Conservation (phyloP, 1,140 invertebrate species). For the Bombus difficillimus region DNA sequence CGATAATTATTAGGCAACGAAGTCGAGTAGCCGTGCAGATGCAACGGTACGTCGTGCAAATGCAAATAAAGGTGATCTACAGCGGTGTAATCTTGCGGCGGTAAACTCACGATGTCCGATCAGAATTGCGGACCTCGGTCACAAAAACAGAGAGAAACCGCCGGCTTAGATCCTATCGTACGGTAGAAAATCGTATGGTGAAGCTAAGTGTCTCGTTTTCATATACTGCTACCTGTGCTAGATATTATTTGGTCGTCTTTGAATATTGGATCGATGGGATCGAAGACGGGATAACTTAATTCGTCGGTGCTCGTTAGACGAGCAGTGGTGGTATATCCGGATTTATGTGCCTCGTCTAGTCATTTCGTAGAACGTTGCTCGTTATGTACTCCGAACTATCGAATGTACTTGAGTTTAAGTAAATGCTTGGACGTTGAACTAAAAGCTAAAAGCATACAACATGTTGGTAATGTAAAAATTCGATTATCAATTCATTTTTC, state of each 20-base stretch:
- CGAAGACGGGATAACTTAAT: background rate
- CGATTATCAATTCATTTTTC: no score
- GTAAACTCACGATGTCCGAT: conserved; percentile 61
- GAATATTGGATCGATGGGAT: conserved; percentile 17
- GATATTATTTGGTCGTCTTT: background rate
- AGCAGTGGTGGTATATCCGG: background rate
- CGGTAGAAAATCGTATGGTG: conserved; percentile 53
- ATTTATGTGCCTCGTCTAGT: background rate
- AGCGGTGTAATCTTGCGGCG: conserved; percentile 65
- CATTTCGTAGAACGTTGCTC: background rate
- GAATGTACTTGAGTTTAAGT: background rate
- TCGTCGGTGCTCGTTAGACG: background rate
- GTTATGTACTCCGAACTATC: no score
- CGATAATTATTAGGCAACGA: conserved; percentile 67
- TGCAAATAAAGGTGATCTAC: conserved; percentile 74
- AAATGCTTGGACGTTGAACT: background rate
- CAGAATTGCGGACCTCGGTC: conserved; percentile 44
- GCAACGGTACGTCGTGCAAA: conserved; percentile 66
- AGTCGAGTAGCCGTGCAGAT: conserved; percentile 62
- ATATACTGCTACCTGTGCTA: conserved; percentile 5
- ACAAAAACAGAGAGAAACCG: conserved; percentile 33
- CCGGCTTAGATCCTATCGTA: conserved; percentile 62
- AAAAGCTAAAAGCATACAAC: background rate
- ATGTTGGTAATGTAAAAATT: no score
- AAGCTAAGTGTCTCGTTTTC: conserved; percentile 26